phyloP scores from a whole-genome alignment of 2,113 vertebrate genomes.

The Python bivittatus region DNA sequence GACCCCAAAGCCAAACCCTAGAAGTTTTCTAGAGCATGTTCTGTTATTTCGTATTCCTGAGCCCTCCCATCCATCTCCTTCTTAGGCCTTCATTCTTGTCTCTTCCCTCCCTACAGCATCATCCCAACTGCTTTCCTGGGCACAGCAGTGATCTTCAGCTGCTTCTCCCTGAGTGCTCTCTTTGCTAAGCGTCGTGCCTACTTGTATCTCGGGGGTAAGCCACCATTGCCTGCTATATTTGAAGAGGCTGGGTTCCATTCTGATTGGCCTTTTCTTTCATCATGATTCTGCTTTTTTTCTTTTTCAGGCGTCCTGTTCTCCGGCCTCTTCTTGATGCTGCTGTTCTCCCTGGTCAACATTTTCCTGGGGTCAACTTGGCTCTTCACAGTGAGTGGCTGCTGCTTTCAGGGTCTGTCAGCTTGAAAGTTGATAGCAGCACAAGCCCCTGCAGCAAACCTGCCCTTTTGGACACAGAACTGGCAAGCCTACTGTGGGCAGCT shows the following conservation, averaged over 20 bases:
- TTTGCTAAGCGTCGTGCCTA: slow-evolving; percentile 90
- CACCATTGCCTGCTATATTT: neutral
- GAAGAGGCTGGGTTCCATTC: accelerated
- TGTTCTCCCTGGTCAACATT: slow-evolving; percentile 86
- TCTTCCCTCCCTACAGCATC: slow-evolving; percentile 76
- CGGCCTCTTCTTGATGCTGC: slow-evolving; percentile 81
- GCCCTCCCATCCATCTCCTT: neutral
- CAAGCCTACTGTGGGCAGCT: neutral
- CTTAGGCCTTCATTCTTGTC: neutral
- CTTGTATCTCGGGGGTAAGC: slow-evolving; percentile 91
- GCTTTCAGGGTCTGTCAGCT: neutral
- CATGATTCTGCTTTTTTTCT: neutral
- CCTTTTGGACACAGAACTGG: neutral
- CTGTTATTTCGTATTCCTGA: neutral
- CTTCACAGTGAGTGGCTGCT: slow-evolving; percentile 80
- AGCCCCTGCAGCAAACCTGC: neutral
- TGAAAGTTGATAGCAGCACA: neutral
- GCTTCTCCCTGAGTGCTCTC: slow-evolving; percentile 93
- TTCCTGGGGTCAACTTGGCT: slow-evolving; percentile 86
- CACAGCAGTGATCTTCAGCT: slow-evolving; percentile 88
- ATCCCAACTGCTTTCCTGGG: slow-evolving; percentile 91
- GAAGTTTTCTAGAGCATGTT: neutral
- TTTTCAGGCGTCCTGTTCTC: slow-evolving; percentile 88
- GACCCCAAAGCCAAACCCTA: neutral
- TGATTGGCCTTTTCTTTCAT: neutral